A percentile compares a stretch with the other conserved stretches of the same genome.
These are phyloP conservation scores for Dryococelus australis DNA, from an alignment of 2,888 invertebrate genomes.

Conservation along the genomic window DNA sequence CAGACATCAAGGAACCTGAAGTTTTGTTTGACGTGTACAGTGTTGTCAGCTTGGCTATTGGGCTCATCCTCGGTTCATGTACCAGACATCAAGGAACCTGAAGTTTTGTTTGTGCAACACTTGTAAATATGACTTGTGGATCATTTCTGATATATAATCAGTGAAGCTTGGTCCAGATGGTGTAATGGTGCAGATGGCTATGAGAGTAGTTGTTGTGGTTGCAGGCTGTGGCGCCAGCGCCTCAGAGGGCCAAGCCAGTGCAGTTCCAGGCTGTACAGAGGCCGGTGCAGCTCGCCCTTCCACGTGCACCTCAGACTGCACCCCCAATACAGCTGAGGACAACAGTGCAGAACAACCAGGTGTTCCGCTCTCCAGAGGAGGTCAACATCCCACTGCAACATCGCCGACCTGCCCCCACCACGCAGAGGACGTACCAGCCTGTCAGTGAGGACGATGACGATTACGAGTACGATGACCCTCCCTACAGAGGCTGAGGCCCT, in stretches of 20 bases:
- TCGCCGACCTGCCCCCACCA: slow-evolving; percentile 69
- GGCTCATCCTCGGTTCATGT: too few relatives aligned
- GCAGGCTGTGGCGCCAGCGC: slow-evolving; percentile 33
- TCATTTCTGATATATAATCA: too few relatives aligned
- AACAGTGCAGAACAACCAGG: slow-evolving; percentile 65
- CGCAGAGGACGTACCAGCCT: slow-evolving; percentile 48
- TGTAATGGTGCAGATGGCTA: too few relatives aligned
- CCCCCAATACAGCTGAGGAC: slow-evolving; percentile 52
- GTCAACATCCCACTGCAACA: slow-evolving; percentile 87
- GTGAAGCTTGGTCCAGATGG: too few relatives aligned
- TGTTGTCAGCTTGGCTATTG: too few relatives aligned
- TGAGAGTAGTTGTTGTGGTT: neutral
- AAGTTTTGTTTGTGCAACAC: too few relatives aligned
- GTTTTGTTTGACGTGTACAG: too few relatives aligned
- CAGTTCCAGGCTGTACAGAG: slow-evolving; percentile 31
- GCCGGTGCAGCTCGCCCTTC: slow-evolving; percentile 50
- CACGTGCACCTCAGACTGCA: slow-evolving; percentile 41
- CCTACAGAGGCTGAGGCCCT: slow-evolving; percentile 35
- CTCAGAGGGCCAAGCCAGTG: slow-evolving; percentile 34
- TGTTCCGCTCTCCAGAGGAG: slow-evolving; percentile 85
- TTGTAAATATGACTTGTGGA: too few relatives aligned
- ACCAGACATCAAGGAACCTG: too few relatives aligned
- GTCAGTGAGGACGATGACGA: slow-evolving; percentile 45
- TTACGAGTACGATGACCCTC: slow-evolving; percentile 45
- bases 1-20: too few relatives aligned